phyloP scores from a whole-genome alignment of 2,797 vertebrate species.

The Apogon hyalosoma region DNA sequence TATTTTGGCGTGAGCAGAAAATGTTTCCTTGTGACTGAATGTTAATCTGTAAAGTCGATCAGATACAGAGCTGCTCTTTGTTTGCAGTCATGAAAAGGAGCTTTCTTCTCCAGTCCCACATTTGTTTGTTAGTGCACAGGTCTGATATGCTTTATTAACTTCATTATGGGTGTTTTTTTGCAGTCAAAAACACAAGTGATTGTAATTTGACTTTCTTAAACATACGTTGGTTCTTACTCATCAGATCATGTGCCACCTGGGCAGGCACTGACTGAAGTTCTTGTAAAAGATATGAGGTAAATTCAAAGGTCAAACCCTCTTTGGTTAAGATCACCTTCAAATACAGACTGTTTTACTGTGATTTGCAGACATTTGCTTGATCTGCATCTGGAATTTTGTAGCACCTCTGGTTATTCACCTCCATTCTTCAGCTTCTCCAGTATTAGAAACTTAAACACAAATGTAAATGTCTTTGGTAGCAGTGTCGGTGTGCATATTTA shows the following conservation, averaged over 20 bases:
- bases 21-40: slow-evolving; percentile 32
- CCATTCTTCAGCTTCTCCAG: not conserved
- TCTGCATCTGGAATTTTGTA: slow-evolving; percentile 2
- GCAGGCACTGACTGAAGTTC: no score
- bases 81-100: slow-evolving; percentile 16
- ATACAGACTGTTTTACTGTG: not conserved
- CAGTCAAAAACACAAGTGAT: not conserved
- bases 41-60: not conserved
- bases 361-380: not conserved
- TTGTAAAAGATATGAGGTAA: not conserved
- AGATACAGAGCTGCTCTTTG: slow-evolving; percentile 54
- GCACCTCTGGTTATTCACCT: not conserved
- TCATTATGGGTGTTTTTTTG: slow-evolving; percentile 3
- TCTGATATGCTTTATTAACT: slow-evolving; percentile 12
- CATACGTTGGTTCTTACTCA: no score
- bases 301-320: not conserved
- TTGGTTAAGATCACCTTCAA: not conserved
- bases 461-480: not conserved
- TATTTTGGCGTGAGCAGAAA: slow-evolving; percentile 1
- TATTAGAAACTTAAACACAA: not conserved
- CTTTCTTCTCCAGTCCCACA: slow-evolving; percentile 2
- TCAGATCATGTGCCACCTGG: no score
- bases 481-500: not conserved
- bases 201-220: not conserved
- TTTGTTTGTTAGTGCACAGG: slow-evolving; percentile 5